Base-by-base conservation (phyloP, 2,797 vertebrate genomes). In the Amblyraja radiata region DNA sequence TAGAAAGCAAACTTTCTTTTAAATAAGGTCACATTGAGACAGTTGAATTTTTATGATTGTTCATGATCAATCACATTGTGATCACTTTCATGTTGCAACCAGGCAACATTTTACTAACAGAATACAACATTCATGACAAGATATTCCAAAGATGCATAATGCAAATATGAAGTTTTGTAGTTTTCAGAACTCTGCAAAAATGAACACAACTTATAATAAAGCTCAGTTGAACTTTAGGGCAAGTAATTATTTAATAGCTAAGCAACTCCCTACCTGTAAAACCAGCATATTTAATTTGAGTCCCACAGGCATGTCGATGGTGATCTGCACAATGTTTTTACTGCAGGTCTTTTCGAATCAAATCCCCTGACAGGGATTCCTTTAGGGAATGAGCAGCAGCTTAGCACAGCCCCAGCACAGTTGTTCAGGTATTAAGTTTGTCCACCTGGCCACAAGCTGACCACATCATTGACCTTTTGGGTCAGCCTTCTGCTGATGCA, bases 401-500 rank as follows among this genome's bases (percentile, higher is more conserved):
- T 94, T 93, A 93, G 94, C 94, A 94, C 76, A 94, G 93, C 94
- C 94, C 94, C 93, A 94, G 93, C 94, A 95, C 97, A 97, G 96
- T 97, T 97, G 97, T 96, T 95, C 96, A 96, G 95, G 96, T 97
- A 97, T 97, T 96, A 97, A 94, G 95, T 97, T 97, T 94, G 94
- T 76, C 90, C 71, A 92, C 90, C 90, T 92, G 90, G 90, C 73
- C 84, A 88, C 84, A 36, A 88, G 63, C 63, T 88, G 84, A 88
- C 84, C 90, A n/a, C 90, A 92, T 92, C 13, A 92, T 76, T 92
- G 90, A 92, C 90, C 90, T 92, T 92, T 76, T 25, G 73, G 71
- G 90, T 76, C 90, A 92, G 39, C 90, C 90, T 92, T 92, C 90
- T 92, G 90, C 90, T 76, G 90, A 76, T 76, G 39, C 90, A 76